These are phyloP conservation scores for Epicauta chinensis DNA, from an alignment of 1,140 invertebrate species.

Conservation along the genomic window DNA sequence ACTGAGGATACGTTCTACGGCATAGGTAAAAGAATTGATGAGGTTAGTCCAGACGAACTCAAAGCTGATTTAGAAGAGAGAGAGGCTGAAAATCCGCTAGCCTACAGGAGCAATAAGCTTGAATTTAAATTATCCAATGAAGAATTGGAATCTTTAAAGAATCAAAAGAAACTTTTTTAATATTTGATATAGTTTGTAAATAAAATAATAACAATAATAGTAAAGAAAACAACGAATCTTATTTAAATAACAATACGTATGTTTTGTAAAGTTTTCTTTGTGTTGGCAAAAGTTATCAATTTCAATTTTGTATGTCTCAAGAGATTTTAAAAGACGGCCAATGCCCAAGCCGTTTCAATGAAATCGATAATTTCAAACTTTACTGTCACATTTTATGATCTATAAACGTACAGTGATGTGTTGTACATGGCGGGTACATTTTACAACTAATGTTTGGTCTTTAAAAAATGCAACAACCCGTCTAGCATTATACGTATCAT, in stretches of 20 bases:
- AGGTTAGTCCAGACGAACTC: slow-evolving; percentile 45
- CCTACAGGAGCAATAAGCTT: slow-evolving; percentile 42
- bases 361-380: slow-evolving; percentile 32
- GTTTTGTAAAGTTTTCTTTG: too few species aligned
- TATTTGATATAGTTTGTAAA: too few species aligned
- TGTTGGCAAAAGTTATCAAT: slow-evolving; percentile 21
- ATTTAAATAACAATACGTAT: too few species aligned
- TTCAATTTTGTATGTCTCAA: slow-evolving; percentile 17
- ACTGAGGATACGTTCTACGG: slow-evolving; percentile 61
- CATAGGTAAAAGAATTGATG: slow-evolving; percentile 46
- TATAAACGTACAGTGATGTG: slow-evolving; percentile 25
- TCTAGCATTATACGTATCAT: too few species aligned
- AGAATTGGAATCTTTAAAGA: slow-evolving; percentile 14
- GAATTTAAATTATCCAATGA: slow-evolving; percentile 33
- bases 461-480: too few species aligned
- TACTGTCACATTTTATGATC: slow-evolving; percentile 30
- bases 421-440: slow-evolving; percentile 13
- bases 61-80: slow-evolving; percentile 45
- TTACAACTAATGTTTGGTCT: slow-evolving; percentile 18
- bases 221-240: too few species aligned
- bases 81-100: slow-evolving; percentile 47
- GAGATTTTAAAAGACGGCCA: slow-evolving; percentile 8
- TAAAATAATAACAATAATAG: too few species aligned
- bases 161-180: too few species aligned
- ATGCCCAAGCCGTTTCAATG: slow-evolving; percentile 17